Base-by-base conservation (phyloP, 2,888 invertebrate species). In the Agrenia bidenticulata region DNA sequence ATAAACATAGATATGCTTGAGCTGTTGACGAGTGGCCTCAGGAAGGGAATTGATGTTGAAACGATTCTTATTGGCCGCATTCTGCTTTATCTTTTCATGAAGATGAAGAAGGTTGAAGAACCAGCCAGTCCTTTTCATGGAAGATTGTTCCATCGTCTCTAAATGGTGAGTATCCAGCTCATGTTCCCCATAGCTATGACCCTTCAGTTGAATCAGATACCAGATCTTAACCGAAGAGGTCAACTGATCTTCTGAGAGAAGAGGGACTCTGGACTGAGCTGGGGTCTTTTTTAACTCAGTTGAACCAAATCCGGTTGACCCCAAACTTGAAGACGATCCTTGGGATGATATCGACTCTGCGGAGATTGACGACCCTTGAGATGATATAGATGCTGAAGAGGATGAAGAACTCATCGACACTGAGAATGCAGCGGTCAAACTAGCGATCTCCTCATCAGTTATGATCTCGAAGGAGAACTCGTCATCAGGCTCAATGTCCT, bases 1-100 rank as follows among this genome's bases (percentile, higher is more conserved):
- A 55, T 63, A 67, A 17, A 67, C 67, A 39, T 67, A 67, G 49
- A 67, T 60, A 51, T 64, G 58, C 24, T 66, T 64, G 9, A 69
- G 57, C 51, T 69, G 53, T 26, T 66, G 66, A 27, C 69, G 61
- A 17, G 62, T 41, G 53, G 64, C 64, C n/a, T 55, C 37, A 17
- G 66, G 62, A 24, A 63, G 54, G 21, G 42, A 59, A 27, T 62
- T 61, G n/a, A 69, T 59, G 41, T 69, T 66, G 61, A 69, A 69
- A 19, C 69, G 63, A 23, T 69, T 32, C 41, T 64, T 69, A 51
- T 64, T 59, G 2, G 69, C 66, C 23, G 61, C 23, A 39, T 66
- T 57, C 45, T 69, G 64, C 27, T 62, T 61, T 13, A 66, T 64
- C 42, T 49, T 64, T 39, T 69, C 66, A 1, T 63, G 69, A 55